A percentile compares a stretch with the other conserved stretches of the same genome.
phyloP scores from a whole-genome alignment of 2,797 vertebrate species.

The Staurois parvus region DNA sequence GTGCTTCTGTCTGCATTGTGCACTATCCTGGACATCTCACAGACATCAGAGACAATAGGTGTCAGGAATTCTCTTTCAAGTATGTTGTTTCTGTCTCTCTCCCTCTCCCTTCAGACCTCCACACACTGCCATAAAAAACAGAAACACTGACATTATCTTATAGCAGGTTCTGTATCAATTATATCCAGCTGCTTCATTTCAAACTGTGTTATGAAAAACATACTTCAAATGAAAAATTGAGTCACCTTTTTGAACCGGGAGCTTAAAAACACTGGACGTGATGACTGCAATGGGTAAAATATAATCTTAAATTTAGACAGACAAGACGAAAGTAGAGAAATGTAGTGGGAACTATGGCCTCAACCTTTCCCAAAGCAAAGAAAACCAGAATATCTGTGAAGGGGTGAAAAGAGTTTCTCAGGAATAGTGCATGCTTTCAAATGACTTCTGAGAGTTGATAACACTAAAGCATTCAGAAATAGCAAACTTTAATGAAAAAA shows the following conservation, averaged over 20 bases:
- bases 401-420: slow-evolving; percentile 23
- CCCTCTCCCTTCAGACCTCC: slow-evolving; percentile 7
- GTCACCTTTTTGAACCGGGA: slow-evolving; percentile 29
- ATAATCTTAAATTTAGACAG: slow-evolving; percentile 20
- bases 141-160: slow-evolving; percentile 22
- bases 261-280: slow-evolving; percentile 32
- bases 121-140: slow-evolving; percentile 27
- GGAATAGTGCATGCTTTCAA: slow-evolving; percentile 4
- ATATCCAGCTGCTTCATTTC: slow-evolving; percentile 42
- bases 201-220: slow-evolving; percentile 34
- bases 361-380: slow-evolving; percentile 18
- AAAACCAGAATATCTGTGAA: slow-evolving; percentile 1
- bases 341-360: slow-evolving; percentile 4
- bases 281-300: slow-evolving; percentile 18
- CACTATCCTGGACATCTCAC: neutral
- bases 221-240: slow-evolving; percentile 22
- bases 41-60: slow-evolving; percentile 22
- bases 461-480: slow-evolving; percentile 5
- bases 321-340: slow-evolving; percentile 2
- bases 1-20: neutral
- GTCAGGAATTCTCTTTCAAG: slow-evolving; percentile 43
- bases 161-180: slow-evolving; percentile 21
- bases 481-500: slow-evolving; percentile 11
- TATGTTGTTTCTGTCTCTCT: slow-evolving; percentile 21
- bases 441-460: slow-evolving; percentile 8